Evolutionary conservation across 2,888 invertebrate species (phyloP).

Genomic region (Neoaliturus tenellus): DNA sequence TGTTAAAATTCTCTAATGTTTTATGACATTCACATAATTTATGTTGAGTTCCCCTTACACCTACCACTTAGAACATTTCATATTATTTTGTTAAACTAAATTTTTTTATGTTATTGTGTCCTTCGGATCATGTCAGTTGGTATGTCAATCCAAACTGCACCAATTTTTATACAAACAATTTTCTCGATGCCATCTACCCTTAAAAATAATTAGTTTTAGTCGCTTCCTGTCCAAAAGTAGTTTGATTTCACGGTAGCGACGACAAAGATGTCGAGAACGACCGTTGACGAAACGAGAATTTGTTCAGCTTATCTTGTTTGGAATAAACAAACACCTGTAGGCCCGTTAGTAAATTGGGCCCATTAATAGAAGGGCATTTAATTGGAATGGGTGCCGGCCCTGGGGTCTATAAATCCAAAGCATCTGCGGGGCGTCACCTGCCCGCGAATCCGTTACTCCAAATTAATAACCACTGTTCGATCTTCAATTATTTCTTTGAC

Average conservation of each 20-base stretch:
- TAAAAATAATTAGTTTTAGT: too few relatives aligned
- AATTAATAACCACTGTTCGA: slow-evolving; percentile 49
- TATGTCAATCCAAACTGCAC: too few relatives aligned
- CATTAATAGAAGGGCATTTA: slow-evolving; percentile 50
- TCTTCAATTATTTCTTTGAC: slow-evolving; percentile 41
- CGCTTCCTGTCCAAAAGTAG: background rate
- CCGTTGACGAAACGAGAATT: slow-evolving; percentile 8
- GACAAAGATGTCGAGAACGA: slow-evolving; percentile 34
- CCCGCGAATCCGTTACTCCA: slow-evolving; percentile 41
- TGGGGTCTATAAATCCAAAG: slow-evolving; percentile 9
- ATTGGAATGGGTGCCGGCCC: slow-evolving; percentile 45
- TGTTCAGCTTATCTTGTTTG: slow-evolving; percentile 33
- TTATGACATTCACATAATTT: too few relatives aligned
- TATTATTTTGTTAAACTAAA: too few relatives aligned
- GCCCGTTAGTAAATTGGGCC: slow-evolving; percentile 49
- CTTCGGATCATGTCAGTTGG: too few relatives aligned
- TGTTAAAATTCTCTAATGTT: too few relatives aligned
- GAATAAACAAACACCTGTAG: slow-evolving; percentile 50
- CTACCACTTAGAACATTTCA: too few relatives aligned
- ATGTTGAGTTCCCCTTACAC: too few relatives aligned
- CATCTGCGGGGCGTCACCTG: background rate
- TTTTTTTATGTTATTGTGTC: too few relatives aligned
- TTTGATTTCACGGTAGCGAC: slow-evolving; percentile 19
- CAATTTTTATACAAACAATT: too few relatives aligned
- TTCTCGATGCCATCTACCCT: too few relatives aligned